These are phyloP conservation scores for Apocrypta bakeri DNA, from an alignment of 1,140 invertebrate genomes.

Conservation along the genomic window DNA sequence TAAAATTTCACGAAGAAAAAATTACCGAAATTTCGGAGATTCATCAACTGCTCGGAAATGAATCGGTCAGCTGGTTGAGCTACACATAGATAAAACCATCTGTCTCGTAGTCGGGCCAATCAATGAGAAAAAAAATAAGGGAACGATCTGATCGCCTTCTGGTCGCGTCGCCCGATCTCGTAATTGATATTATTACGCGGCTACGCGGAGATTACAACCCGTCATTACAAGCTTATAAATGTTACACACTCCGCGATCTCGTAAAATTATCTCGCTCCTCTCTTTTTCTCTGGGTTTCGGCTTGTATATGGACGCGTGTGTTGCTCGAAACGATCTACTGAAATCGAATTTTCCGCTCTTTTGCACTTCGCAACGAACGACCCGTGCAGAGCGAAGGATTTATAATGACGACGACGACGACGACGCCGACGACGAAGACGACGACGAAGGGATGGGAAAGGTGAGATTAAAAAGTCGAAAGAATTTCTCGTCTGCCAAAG, in stretches of 20 bases:
- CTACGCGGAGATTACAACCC: slow-evolving; percentile 21
- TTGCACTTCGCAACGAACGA: slow-evolving; percentile 19
- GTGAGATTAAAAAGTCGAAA: slow-evolving; percentile 43
- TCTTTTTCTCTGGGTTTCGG: neutral
- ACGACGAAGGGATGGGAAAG: slow-evolving; percentile 47
- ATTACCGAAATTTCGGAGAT: too few species aligned
- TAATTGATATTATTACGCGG: slow-evolving; percentile 54
- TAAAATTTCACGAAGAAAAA: neutral
- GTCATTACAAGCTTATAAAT: slow-evolving; percentile 33
- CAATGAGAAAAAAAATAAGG: neutral
- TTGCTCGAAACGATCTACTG: neutral
- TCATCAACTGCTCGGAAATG: neutral
- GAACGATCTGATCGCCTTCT: neutral
- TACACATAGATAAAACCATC: slow-evolving; percentile 15
- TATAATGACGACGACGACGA: neutral
- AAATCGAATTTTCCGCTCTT: slow-evolving; percentile 50
- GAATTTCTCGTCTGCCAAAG: neutral
- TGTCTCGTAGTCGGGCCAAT: neutral
- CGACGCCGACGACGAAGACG: slow-evolving; percentile 14
- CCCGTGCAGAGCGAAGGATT: slow-evolving; percentile 19
- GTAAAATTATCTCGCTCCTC: neutral
- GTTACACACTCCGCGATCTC: neutral
- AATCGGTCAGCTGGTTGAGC: slow-evolving; percentile 35
- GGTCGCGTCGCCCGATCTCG: neutral
- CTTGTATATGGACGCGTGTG: neutral